Base-by-base conservation (phyloP, 2,113 vertebrate genomes). In the Eptatretus burgeri region DNA sequence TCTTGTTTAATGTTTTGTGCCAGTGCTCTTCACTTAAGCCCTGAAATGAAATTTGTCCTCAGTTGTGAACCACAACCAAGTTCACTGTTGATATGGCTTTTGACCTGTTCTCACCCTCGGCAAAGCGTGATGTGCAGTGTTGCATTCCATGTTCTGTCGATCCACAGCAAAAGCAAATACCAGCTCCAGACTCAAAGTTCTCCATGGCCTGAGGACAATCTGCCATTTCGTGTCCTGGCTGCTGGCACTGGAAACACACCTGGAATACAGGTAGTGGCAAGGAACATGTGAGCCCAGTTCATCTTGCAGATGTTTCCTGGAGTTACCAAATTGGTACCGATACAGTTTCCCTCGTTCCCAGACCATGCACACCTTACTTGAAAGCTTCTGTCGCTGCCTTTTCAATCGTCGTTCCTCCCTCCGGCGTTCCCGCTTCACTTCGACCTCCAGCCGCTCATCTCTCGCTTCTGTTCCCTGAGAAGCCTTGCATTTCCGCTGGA, bases 191-290 rank as follows among this genome's bases (percentile, higher is more conserved):
- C 67, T 93, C 91, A 12, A 79, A 77, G 66, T 81, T 85, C 50
- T 77, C 66, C 63, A 84, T 78, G 1, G 79, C 82, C 5, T 82
- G 80, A 0, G 86, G 82, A 67, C 91, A 98, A 67, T 95, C 84
- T 9, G 83, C 80, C 71, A 95, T 62, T 1, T 85, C 85, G 1
- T 98, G 91, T 18, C 91, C 89, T 1, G 85, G 79, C 9, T 85
- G 80, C 69, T 83, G 79, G 69, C 91, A 98, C 72, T 89, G 82
- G 70, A 94, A 98, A 70, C 91, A 98, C 1, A 95, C 71, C 89
- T 98, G 56, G 56, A 20, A 20, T 20, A 60, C 56, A n/a, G 56
- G 10, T 17, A 11, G 20, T 20, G 27, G 9, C 11, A 11, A 20
- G 10, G 56, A n/a, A 60, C 56, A 60, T 20, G n/a, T 10, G 16